Evolutionary conservation across 2,888 invertebrate genomes (phyloP).

Genomic region (Melolontha melolontha): DNA sequence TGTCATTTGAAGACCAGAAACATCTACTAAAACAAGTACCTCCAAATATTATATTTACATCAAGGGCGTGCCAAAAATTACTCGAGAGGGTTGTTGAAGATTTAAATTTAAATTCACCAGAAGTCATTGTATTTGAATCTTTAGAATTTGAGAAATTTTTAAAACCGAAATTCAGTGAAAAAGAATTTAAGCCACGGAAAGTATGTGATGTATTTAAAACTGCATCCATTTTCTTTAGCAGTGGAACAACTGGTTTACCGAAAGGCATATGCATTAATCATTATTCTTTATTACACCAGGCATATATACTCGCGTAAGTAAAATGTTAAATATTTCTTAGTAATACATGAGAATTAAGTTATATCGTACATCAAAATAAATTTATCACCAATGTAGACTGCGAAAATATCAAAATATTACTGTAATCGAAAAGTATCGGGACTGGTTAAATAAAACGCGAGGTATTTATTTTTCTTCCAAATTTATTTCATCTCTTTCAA

Average conservation of each 20-base stretch:
- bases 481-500: too few relatives aligned
- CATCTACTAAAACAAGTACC: slow-evolving; percentile 52
- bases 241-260: slow-evolving; percentile 53
- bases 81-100: slow-evolving; percentile 34
- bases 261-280: slow-evolving; percentile 53
- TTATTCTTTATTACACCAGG: slow-evolving; percentile 43
- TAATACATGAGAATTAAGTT: neutral
- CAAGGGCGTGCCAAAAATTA: slow-evolving; percentile 37
- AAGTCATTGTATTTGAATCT: slow-evolving; percentile 46
- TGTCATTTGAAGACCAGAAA: slow-evolving; percentile 50
- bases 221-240: slow-evolving; percentile 52
- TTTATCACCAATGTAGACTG: too few relatives aligned
- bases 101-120: slow-evolving; percentile 16
- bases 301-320: slow-evolving; percentile 36
- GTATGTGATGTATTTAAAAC: slow-evolving; percentile 44
- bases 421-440: too few relatives aligned
- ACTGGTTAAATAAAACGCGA: too few relatives aligned
- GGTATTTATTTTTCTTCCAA: too few relatives aligned
- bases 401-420: too few relatives aligned
- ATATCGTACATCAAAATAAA: too few relatives aligned
- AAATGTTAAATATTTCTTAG: too few relatives aligned
- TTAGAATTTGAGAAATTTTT: slow-evolving; percentile 42
- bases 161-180: slow-evolving; percentile 40
- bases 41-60: slow-evolving; percentile 47
- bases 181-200: slow-evolving; percentile 45